Evolutionary conservation across 2,797 vertebrate genomes (phyloP), one percentile per base, ranked within the genome.

Genomic region (Naso thynnoides): DNA sequence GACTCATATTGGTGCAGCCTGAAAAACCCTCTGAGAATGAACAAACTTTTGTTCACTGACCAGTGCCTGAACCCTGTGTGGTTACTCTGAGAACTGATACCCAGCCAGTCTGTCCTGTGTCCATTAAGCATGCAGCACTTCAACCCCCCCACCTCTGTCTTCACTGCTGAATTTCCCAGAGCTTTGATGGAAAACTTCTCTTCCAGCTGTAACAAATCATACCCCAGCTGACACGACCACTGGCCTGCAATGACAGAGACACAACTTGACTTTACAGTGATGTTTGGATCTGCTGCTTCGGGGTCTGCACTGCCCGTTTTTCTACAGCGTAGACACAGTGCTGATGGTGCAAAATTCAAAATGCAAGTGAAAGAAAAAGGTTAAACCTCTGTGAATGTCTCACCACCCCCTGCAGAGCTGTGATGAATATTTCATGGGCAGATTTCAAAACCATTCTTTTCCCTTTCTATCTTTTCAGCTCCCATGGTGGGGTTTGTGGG

Each of bases 121-220:
- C 69, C 64, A 72, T 55, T 68, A 73, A 72, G 66, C 64, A 57
- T 16, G 45, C 70, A 61, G 27, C 55, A 53, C 75, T 85, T 82
- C 65, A n/a, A n/a, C n/a, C 74, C 76, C 45, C 62, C 44, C 2
- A 36, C 44, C 56, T 76, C 74, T 60, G 49, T 82, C 73, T n/a
- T 10, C 49, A 23, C 68, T 59, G 72, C 84, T 82, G 58, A 84
- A 70, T 88, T 93, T 94, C 91, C 92, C 92, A 92, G 88, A 87
- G 88, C 87, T 81, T 57, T 26, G 67, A 77, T 27, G 79, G 82
- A 82, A 88, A 91, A 82, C 69, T 73, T 88, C 60, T 86, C 69
- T 78, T 83, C 82, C 85, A 78, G 65, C 79, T 72, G 50, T 57
- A 84, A 86, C 82, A 90, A 91, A 91, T 90, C 89, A 89, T 79